Base-by-base conservation (phyloP, 2,797 vertebrate species). In the Protosalanx chinensis region DNA sequence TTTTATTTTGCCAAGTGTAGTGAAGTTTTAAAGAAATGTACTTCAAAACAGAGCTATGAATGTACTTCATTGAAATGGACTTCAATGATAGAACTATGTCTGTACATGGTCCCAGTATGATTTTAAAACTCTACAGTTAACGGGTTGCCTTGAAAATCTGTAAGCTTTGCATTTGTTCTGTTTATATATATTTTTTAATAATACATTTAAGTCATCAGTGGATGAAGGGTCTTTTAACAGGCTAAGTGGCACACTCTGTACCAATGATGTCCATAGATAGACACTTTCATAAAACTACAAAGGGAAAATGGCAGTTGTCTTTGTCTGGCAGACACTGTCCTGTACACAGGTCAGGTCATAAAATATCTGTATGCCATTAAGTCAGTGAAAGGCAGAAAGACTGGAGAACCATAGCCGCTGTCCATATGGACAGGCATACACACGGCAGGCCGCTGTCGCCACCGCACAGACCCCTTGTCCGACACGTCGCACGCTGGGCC, bases 401-500 rank as follows among this genome's bases (percentile, higher is more conserved):
- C 29, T 18, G 20, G 29, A 6, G 20, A 13, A 56, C 20, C n/a
- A 60, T 33, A 61, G 57, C 3, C 33, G 71, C 73, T 66, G 74
- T 59, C 63, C 61, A 33, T 72, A 58, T 65, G 71, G 68, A 79
- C 75, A 70, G 75, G 73, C 70, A 64, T 76, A 76, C 49, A 64
- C 82, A 79, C 74, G 83, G 71, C 78, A 76, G 82, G 71, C 77
- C 72, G 72, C 69, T 73, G 56, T 71, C 76, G 64, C 74, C 70
- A 78, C 74, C 76, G 72, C 7, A 49, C 76, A 73, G 84, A 85
- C 81, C 77, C 77, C 82, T 82, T 32, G 76, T 72, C 79, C 83
- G 85, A 91, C 91, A 91, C 85, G 85, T 85, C 82, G 65, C 87
- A 89, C 61, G 77, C 88, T 89, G 88, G 79, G 84, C 76, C 70